phyloP scores from a whole-genome alignment of 1,140 invertebrate species.

The Bombus waltoni region DNA sequence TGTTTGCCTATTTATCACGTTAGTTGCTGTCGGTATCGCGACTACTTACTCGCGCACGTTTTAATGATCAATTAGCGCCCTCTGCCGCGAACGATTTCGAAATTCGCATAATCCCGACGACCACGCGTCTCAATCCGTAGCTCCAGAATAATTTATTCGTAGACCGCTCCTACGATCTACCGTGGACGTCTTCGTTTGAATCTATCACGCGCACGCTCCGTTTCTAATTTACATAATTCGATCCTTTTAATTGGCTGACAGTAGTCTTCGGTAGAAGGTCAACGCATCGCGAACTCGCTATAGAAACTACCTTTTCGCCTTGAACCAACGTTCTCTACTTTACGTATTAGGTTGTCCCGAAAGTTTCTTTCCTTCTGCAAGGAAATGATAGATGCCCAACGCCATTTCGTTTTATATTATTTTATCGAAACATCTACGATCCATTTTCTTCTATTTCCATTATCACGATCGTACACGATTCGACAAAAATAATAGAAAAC shows the following conservation, averaged over 20 bases:
- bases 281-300: too few relatives aligned
- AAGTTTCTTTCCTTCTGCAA: too few relatives aligned
- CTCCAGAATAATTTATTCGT: neutral
- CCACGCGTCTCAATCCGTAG: neutral
- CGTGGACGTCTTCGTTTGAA: neutral
- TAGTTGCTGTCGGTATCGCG: neutral
- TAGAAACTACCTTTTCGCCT: too few relatives aligned
- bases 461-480: too few relatives aligned
- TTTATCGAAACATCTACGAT: too few relatives aligned
- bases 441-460: too few relatives aligned
- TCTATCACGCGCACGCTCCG: neutral
- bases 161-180: too few relatives aligned
- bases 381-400: too few relatives aligned
- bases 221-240: neutral
- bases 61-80: conserved; percentile 28
- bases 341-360: too few relatives aligned
- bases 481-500: too few relatives aligned
- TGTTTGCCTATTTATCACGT: conserved; percentile 26
- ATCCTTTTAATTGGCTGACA: neutral
- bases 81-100: neutral
- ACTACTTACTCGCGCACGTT: neutral
- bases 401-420: too few relatives aligned
- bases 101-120: neutral
- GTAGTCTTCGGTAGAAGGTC: neutral
- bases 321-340: too few relatives aligned